A percentile compares a stretch with the other conserved stretches of the same genome.
phyloP scores from a whole-genome alignment of 1,140 invertebrate genomes.

The Heliconius hermathena region DNA sequence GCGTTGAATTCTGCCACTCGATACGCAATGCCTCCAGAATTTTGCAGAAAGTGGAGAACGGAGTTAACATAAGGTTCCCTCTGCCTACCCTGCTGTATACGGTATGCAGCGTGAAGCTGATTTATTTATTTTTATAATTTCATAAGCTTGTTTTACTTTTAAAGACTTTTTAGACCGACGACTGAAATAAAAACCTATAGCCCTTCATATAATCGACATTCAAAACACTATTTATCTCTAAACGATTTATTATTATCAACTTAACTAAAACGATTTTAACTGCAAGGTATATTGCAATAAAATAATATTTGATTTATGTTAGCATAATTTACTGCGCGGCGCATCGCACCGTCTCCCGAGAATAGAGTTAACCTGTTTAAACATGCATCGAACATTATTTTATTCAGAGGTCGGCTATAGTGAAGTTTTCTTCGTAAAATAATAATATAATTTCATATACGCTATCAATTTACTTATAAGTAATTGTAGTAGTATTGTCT shows the following conservation, averaged over 20 bases:
- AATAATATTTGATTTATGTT: conserved; percentile 26
- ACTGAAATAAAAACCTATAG: too few relatives aligned
- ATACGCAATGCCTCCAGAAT: too few relatives aligned
- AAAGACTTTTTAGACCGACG: too few relatives aligned
- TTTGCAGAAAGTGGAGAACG: too few relatives aligned
- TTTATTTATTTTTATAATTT: too few relatives aligned
- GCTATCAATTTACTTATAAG: not conserved
- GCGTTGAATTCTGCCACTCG: too few relatives aligned
- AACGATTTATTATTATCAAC: conserved; percentile 9
- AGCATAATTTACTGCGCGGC: conserved; percentile 31
- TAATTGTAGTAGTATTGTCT: not conserved
- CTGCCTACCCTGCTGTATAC: too few relatives aligned
- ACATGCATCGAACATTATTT: conserved; percentile 55
- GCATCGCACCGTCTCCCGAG: conserved; percentile 33
- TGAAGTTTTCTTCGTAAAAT: conserved; percentile 32
- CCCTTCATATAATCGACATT: not conserved
- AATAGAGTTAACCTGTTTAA: conserved; percentile 41
- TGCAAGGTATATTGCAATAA: conserved; percentile 5
- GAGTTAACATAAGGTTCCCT: too few relatives aligned
- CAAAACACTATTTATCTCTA: not conserved
- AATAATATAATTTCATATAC: not conserved
- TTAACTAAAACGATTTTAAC: conserved; percentile 5
- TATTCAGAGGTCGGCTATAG: conserved; percentile 44
- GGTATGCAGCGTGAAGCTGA: too few relatives aligned
- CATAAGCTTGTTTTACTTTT: too few relatives aligned